Percentiles rank a stretch among this genome's conserved stretches.
phyloP scores from a whole-genome alignment of 2,113 vertebrate genomes.

The Protobothrops flavoviridis region DNA sequence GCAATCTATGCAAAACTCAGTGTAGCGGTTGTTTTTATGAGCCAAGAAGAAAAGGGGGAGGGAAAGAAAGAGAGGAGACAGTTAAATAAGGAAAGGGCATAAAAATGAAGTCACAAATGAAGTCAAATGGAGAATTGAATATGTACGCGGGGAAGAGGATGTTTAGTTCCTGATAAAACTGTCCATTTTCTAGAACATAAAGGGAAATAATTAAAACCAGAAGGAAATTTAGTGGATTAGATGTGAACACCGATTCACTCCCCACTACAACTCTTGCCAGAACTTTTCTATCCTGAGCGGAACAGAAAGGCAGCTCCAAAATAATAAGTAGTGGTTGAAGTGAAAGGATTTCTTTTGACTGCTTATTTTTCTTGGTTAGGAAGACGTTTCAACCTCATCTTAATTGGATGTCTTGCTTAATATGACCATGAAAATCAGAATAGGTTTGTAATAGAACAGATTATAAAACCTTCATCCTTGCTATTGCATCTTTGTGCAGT shows the following conservation, averaged over 20 bases:
- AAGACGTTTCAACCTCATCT: background rate
- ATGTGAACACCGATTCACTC: no score
- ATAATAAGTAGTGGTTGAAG: no score
- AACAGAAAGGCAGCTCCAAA: background rate
- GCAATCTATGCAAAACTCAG: constrained; percentile 15
- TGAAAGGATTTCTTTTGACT: background rate
- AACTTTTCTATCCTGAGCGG: background rate
- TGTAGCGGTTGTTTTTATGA: background rate
- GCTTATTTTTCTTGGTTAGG: background rate
- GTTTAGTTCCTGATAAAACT: background rate
- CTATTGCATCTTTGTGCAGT: background rate
- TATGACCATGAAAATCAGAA: background rate
- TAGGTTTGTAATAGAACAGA: background rate
- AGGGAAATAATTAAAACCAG: background rate
- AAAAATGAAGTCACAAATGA: background rate
- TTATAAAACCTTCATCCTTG: no score
- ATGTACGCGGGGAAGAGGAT: background rate
- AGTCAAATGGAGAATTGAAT: background rate
- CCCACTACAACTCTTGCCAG: background rate
- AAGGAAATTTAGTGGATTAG: background rate
- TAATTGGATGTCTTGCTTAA: background rate
- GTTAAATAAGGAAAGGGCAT: background rate
- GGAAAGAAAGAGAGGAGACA: background rate
- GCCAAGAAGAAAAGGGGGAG: background rate
- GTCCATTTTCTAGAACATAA: background rate